Evolutionary conservation across 1,140 invertebrate species (phyloP).

Genomic region (Pygmarrhopalites habei): DNA sequence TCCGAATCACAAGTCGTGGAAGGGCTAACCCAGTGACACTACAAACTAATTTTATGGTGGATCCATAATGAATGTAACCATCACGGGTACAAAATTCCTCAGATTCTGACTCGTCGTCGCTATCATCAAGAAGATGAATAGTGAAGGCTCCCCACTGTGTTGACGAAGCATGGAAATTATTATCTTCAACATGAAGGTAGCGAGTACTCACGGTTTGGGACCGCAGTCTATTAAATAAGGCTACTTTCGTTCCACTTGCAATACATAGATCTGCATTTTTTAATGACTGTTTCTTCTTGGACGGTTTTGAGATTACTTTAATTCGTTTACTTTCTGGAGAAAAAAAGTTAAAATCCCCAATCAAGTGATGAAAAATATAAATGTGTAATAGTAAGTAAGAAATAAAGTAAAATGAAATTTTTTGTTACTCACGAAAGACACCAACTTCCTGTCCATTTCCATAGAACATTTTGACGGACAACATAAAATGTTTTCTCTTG

Average conservation of each 20-base stretch:
- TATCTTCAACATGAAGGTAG: slow-evolving; percentile 62
- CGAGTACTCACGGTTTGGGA: slow-evolving; percentile 64
- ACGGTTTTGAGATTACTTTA: slow-evolving; percentile 66
- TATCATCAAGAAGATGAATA: slow-evolving; percentile 59
- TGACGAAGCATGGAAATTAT: slow-evolving; percentile 60
- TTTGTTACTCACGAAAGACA: no score
- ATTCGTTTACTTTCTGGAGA: slow-evolving; percentile 60
- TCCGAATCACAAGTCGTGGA: slow-evolving; percentile 58
- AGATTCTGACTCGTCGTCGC: slow-evolving; percentile 53
- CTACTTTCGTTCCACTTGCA: slow-evolving; percentile 61
- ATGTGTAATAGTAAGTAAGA: no score
- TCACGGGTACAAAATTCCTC: slow-evolving; percentile 60
- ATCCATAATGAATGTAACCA: slow-evolving; percentile 63
- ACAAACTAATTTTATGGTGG: slow-evolving; percentile 64
- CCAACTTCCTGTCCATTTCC: slow-evolving; percentile 58
- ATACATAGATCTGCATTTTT: slow-evolving; percentile 66
- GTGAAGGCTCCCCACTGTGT: slow-evolving; percentile 66
- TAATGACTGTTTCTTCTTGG: slow-evolving; percentile 64
- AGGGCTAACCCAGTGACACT: slow-evolving; percentile 60
- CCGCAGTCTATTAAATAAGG: slow-evolving; percentile 61
- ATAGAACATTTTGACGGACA: slow-evolving; percentile 61
- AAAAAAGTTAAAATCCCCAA: no score
- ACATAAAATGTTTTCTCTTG: slow-evolving; percentile 63
- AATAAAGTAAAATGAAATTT: no score
- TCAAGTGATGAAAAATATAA: no score